Evolutionary conservation across 1,140 invertebrate genomes (phyloP), one percentile per base, ranked within the genome.

Genomic region (Drosophila kepulauana): DNA sequence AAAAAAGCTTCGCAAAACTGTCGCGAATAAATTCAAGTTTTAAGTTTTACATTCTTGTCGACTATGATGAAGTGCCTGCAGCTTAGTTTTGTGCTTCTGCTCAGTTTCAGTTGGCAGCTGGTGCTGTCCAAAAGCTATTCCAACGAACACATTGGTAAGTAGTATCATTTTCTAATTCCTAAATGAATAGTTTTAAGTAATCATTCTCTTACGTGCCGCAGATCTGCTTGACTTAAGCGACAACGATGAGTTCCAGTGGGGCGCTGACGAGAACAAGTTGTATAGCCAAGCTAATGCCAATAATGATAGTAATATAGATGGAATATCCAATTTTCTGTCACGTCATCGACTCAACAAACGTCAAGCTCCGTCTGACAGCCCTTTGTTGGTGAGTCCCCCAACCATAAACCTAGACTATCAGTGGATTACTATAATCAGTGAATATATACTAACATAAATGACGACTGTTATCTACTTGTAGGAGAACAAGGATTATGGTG

Each of bases 401-500:
- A 30, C 25, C 7, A 15, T 56, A 38, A 35, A 30, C 52, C 35
- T 3, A 10, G 7, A 38, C 6, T 38, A 38, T 43, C 41, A 7
- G n/a, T 41, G 38, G 11, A 41, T 10, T 41, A 25, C 10, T 51
- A 51, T 51, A 10, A 28, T 48, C 15, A 15, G 13, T 48, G 4
- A 48, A 20, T 20, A 11, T 11, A 7, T 38, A 8, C 35, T 10
- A 3, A 38, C 5, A 6, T 38, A 10, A 38, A 38, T 11, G 10
- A 38, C 35, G 35, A 38, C 35, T 16, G 6, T 20, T 48, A 20
- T 49, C 16, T 49, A 4, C 20, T 38, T 71, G 0, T 35, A 92
- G 91, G 87, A 92, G 58, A 94, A 94, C 67, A 94, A 93, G 79
- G 82, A 92, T 30, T 94, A 94, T 63, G 94, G 95, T 71, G 92